These are phyloP conservation scores for Takifugu rubripes DNA, from an alignment of 2,797 vertebrate species.

Conservation along the genomic window DNA sequence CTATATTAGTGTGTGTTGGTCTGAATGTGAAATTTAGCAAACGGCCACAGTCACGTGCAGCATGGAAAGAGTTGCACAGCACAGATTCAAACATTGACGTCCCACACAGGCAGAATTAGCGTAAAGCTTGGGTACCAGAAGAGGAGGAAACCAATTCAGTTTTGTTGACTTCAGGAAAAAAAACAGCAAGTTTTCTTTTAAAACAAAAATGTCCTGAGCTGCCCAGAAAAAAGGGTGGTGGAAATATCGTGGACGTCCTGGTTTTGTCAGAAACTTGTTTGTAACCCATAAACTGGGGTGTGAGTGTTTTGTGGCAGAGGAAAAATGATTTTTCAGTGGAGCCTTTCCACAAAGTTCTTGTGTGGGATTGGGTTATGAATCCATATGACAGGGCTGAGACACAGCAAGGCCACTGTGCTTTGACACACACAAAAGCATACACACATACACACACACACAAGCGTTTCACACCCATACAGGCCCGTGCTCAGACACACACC, in stretches of 20 bases:
- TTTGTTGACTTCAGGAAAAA: too few relatives aligned
- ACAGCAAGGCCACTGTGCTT: constrained; percentile 47
- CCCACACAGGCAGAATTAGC: too few relatives aligned
- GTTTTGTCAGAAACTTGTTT: constrained; percentile 10
- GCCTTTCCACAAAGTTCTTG: constrained; percentile 44
- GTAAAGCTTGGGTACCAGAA: too few relatives aligned
- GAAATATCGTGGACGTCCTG: too few relatives aligned
- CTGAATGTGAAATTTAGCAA: constrained; percentile 13
- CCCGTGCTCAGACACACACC: constrained; percentile 2
- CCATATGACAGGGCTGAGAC: constrained; percentile 60
- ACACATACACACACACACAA: constrained; percentile 4
- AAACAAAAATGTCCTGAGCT: too few relatives aligned
- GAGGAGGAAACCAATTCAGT: too few relatives aligned
- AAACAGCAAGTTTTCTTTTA: too few relatives aligned
- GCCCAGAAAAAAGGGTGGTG: neutral
- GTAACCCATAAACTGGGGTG: constrained; percentile 35
- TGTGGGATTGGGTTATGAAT: constrained; percentile 69
- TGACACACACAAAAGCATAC: constrained; percentile 4
- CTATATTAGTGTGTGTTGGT: constrained; percentile 16
- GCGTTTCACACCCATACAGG: neutral
- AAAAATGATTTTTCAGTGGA: constrained; percentile 35
- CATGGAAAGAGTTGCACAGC: too few relatives aligned
- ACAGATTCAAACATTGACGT: too few relatives aligned
- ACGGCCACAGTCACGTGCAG: constrained; percentile 4
- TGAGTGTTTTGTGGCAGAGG: constrained; percentile 25